Evolutionary conservation across 2,113 vertebrate species (phyloP), one percentile per base, ranked within the genome.

Genomic region (Chloropsis cyanopogon): DNA sequence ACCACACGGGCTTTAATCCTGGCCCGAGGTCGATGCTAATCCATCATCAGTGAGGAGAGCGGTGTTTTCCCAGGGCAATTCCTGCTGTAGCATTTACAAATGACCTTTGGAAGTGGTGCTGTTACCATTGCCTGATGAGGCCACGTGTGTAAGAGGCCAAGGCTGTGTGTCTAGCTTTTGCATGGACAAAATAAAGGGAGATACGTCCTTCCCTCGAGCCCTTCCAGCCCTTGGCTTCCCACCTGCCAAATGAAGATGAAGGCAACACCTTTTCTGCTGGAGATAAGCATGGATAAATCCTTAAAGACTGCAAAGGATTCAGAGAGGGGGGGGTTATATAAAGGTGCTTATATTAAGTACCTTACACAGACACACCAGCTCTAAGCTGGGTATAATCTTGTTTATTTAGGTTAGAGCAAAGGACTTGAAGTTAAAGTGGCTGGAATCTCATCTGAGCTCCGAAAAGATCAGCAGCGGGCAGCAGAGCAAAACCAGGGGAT

Each of bases 331-430:
- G 68, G 47, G 85, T 94, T 96, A 90, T 71, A 84, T 92, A 97
- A 95, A 96, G 95, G 92, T 95, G 86, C 95, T 96, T 97, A 96
- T n/a, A 68, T 75, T 95, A 96, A 96, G 93, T 88, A 96, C 82
- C 64, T 97, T 94, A 81, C 88, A 66, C 88, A 93, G 76, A 90
- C 72, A 57, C 33, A 57, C 29, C 65, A 50, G 80, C 82, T 79
- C 53, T 88, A 93, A 94, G 65, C 72, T 88, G 90, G 49, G 22
- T 90, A 53, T 94, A 93, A 93, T 96, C 95, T 90, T 95, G 90
- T 96, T 97, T 94, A 88, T 39, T 68, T 79, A 86, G 88, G 79
- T 92, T 97, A 95, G 77, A 97, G 93, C 63, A 77, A 84, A 95
- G 31, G 82, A 59, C 59, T 60, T 92, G 64, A 86, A 95, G 69